Evolutionary conservation across 2,113 vertebrate species (phyloP).

Genomic region (Lucifuga dentata): DNA sequence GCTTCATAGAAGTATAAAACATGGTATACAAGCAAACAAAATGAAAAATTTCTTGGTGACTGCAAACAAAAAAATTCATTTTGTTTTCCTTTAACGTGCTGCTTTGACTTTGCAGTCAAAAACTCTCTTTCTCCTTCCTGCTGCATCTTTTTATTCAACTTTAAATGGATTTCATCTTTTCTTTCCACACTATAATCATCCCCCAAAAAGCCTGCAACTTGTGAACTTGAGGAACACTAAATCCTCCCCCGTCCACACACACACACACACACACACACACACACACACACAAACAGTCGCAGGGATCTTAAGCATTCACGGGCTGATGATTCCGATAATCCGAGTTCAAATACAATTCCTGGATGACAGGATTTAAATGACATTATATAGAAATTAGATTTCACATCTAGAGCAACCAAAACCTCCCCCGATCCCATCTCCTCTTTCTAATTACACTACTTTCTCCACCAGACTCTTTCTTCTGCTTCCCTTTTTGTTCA

Average conservation of each 20-base stretch:
- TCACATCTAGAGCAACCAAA: slow-evolving; percentile 77
- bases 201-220: slow-evolving; percentile 70
- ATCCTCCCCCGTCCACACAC: slow-evolving; percentile 13
- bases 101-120: slow-evolving; percentile 26
- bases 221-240: slow-evolving; percentile 68
- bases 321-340: slow-evolving; percentile 82
- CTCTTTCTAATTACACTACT: slow-evolving; percentile 75
- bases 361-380: slow-evolving; percentile 84
- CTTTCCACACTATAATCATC: slow-evolving; percentile 65
- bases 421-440: slow-evolving; percentile 76
- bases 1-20: not conserved
- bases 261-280: not conserved
- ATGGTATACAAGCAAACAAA: not conserved
- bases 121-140: slow-evolving; percentile 33
- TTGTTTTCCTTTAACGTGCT: slow-evolving; percentile 39
- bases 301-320: slow-evolving; percentile 76
- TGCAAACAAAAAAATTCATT: slow-evolving; percentile 27
- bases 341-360: slow-evolving; percentile 80
- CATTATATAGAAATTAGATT: slow-evolving; percentile 84
- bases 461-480: slow-evolving; percentile 68
- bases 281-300: slow-evolving; percentile 40
- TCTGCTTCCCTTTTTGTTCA: slow-evolving; percentile 74
- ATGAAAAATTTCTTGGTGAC: slow-evolving; percentile 18
- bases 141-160: slow-evolving; percentile 55
- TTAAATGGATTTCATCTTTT: slow-evolving; percentile 70